Evolutionary conservation across 2,113 vertebrate genomes (phyloP).

Genomic region (Melanocharis versteri): DNA sequence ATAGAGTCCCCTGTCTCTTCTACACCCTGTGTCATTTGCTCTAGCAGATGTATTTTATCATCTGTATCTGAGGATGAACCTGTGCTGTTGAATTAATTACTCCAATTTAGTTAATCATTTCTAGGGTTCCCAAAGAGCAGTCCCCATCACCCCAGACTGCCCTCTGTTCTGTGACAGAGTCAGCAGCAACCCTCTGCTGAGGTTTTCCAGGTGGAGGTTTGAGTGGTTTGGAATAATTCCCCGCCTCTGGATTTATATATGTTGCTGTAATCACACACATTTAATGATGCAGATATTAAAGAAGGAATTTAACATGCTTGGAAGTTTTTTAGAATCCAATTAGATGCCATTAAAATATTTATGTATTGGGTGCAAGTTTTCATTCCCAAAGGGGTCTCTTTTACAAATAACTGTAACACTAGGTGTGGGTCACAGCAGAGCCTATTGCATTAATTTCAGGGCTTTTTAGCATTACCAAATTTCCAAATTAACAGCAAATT

Average conservation of each 20-base stretch:
- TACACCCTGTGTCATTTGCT: neutral
- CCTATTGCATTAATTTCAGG: neutral
- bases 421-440: neutral
- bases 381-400: neutral
- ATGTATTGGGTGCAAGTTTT: neutral
- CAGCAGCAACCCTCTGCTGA: neutral
- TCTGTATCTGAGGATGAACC: neutral
- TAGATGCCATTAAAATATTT: neutral
- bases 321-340: neutral
- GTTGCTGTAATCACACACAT: neutral
- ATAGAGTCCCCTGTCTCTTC: neutral
- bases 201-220: neutral
- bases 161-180: neutral
- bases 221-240: neutral
- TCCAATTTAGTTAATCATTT: neutral
- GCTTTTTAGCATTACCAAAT: neutral
- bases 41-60: neutral
- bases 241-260: neutral
- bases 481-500: neutral
- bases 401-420: neutral
- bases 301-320: neutral
- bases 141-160: neutral
- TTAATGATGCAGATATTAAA: neutral
- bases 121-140: neutral
- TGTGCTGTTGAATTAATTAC: neutral